These are phyloP conservation scores for Perizoma affinitatum DNA, from an alignment of 2,888 invertebrate genomes.

Conservation along the genomic window DNA sequence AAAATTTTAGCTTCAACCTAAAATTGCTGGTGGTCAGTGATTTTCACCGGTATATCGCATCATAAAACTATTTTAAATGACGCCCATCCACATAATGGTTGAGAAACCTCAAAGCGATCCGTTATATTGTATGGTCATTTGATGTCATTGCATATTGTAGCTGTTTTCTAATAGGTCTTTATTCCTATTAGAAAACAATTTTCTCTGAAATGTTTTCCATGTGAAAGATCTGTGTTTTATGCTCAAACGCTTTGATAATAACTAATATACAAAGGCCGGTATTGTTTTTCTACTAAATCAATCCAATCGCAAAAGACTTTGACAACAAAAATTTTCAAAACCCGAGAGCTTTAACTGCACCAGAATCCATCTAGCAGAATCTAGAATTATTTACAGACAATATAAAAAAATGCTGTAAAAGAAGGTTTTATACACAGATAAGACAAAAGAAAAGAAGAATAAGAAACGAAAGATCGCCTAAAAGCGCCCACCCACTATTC, in stretches of 20 bases:
- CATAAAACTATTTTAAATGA: constrained; percentile 12
- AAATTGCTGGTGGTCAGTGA: neutral
- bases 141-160: constrained; percentile 20
- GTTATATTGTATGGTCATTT: constrained; percentile 38
- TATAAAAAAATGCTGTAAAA: constrained; percentile 5
- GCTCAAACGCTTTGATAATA: too few species aligned
- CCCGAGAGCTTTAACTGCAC: neutral
- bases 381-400: neutral
- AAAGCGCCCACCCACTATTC: constrained; percentile 15
- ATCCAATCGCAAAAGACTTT: too few species aligned
- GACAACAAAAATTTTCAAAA: neutral
- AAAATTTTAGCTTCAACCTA: too few species aligned
- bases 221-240: too few species aligned
- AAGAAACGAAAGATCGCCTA: constrained; percentile 7
- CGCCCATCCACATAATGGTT: constrained; percentile 27
- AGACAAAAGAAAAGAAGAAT: constrained; percentile 3
- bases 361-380: neutral
- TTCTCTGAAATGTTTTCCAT: too few species aligned
- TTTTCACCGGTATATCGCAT: neutral
- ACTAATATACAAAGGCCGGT: too few species aligned
- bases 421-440: neutral
- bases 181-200: neutral
- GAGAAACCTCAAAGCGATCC: constrained; percentile 42
- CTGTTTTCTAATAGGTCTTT: constrained; percentile 32
- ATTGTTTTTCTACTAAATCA: too few species aligned